Evolutionary conservation across 35 echinoderm and acorn worm genomes (phyloP), one percentile per base, ranked within the genome.

Genomic region (Holothuria glaberrima): DNA sequence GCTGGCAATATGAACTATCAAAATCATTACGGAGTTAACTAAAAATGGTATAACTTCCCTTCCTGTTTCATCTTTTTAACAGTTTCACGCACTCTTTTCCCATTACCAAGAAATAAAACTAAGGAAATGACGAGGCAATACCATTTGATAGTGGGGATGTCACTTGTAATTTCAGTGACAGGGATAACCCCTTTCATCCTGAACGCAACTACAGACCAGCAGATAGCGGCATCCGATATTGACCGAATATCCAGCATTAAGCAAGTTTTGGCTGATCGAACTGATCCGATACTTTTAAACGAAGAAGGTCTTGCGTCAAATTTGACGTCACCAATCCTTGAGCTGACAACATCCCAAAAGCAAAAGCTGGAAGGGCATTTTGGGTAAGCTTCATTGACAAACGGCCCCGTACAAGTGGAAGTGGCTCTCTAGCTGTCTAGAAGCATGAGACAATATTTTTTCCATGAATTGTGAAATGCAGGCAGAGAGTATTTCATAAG

Each of bases 151-250:
- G 9, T 50, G 74, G 74, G 36, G 35, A 17, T 48, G 19, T 3
- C 20, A 19, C 71, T 78, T 28, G 13, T 48, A 6, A 30, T 50
- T 21, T 25, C 7, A 26, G 36, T 50, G 22, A 48, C 20, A 13
- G 35, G 38, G 17, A 17, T 50, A 22, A 48, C 21, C 26, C 36
- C 74, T 21, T 78, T 78, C 50, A 26, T 24, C 20, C 26, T 78
- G 21, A 78, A 78, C 41, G 74, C 74, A 45, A 78, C 74, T 12
- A 14, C 27, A 48, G 44, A 78, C 2, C 74, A 78, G 48, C 74
- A 78, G 41, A 38, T 24, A 3, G 5, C 20, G 17, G 74, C 74
- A 7, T 78, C 74, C 22, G 22, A 78, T 19, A 33, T 50, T 78
- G 74, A 78, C 21, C 38, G 22, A 12, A 22, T 48, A 9, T n/a